Evolutionary conservation across 2,888 invertebrate genomes (phyloP).

Genomic region (Flabesymbios commensalis): DNA sequence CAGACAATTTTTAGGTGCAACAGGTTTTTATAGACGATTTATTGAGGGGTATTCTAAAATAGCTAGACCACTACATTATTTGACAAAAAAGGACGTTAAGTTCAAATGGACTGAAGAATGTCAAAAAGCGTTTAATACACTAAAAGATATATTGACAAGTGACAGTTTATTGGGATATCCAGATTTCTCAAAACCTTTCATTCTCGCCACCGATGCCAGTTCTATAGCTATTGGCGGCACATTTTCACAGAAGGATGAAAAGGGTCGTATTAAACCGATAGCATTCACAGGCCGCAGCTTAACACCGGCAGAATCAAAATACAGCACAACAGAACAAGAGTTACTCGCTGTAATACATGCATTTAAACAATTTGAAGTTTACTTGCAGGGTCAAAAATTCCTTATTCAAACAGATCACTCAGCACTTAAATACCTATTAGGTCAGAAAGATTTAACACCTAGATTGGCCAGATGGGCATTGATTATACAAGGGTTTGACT

Average conservation of each 20-base stretch:
- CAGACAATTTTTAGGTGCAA: neutral
- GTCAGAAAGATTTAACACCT: neutral
- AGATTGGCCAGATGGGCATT: slow-evolving; percentile 1
- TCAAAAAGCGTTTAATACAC: slow-evolving; percentile 1
- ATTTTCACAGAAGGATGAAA: neutral
- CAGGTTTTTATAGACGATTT: neutral
- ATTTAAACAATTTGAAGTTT: neutral
- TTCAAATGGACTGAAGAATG: neutral
- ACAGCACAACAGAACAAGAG: neutral
- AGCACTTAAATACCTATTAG: neutral
- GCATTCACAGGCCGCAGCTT: neutral
- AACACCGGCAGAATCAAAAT: neutral
- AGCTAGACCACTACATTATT: neutral
- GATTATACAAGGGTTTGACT: neutral
- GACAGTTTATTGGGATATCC: neutral
- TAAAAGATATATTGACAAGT: neutral
- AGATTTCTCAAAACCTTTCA: neutral
- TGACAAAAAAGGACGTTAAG: neutral
- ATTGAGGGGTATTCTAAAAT: neutral
- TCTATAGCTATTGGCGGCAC: neutral
- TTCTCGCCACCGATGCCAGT: neutral
- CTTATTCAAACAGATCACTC: neutral
- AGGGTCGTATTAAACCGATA: neutral
- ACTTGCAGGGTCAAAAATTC: neutral
- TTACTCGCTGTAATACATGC: neutral